Percentiles rank a stretch among this genome's conserved stretches.
Evolutionary conservation across 2,888 invertebrate genomes (phyloP).

Genomic region (Lordiphosa fenestrarum): DNA sequence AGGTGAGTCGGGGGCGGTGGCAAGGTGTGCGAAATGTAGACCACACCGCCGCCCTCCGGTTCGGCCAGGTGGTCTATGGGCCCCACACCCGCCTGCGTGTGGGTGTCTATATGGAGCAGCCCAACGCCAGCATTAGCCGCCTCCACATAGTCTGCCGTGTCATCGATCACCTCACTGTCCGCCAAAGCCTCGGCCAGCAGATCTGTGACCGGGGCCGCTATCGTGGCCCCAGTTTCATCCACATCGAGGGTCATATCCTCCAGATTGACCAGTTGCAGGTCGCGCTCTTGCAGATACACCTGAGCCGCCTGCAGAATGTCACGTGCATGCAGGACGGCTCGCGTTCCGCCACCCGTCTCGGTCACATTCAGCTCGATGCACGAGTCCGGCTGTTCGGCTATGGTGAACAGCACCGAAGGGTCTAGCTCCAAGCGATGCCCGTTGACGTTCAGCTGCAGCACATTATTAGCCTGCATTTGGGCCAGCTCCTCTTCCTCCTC

Average conservation of each 20-base stretch:
- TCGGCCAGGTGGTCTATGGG: background rate
- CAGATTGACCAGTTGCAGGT: constrained; percentile 79
- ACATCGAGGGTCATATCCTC: constrained; percentile 38
- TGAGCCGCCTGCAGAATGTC: constrained; percentile 76
- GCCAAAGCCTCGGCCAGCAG: constrained; percentile 89
- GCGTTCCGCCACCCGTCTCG: constrained; percentile 13
- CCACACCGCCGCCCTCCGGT: constrained; percentile 26
- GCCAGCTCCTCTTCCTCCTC: constrained; percentile 12
- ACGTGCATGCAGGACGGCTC: constrained; percentile 33
- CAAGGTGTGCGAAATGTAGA: constrained; percentile 58
- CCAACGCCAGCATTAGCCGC: constrained; percentile 48
- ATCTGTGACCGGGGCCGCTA: constrained; percentile 79
- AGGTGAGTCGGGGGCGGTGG: constrained; percentile 50
- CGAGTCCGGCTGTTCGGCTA: constrained; percentile 51
- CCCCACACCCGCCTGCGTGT: constrained; percentile 1
- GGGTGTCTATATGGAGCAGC: constrained; percentile 45
- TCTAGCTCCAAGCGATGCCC: constrained; percentile 51
- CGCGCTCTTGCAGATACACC: constrained; percentile 49
- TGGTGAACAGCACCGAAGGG: constrained; percentile 43
- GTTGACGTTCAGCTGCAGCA: constrained; percentile 44
- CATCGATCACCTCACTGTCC: constrained; percentile 80
- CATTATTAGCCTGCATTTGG: constrained; percentile 37
- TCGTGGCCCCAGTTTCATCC: background rate
- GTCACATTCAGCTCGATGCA: constrained; percentile 32
- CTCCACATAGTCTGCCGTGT: constrained; percentile 44